phyloP scores from a whole-genome alignment of 2,797 vertebrate genomes.

The Micrastur ruficollis region DNA sequence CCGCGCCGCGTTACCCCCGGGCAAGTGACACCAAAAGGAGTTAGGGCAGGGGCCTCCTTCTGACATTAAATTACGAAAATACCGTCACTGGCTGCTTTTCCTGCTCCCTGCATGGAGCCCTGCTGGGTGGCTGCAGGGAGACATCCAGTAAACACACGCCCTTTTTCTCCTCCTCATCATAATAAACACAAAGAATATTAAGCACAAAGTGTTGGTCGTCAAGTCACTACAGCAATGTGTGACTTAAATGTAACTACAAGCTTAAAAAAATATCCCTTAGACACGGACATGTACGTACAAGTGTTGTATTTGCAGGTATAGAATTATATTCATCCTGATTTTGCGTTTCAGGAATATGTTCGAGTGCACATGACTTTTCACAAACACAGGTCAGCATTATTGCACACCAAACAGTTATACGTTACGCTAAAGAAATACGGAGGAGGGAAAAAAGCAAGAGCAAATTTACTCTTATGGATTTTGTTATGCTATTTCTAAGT shows the following conservation, averaged over 20 bases:
- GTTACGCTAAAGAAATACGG: not conserved
- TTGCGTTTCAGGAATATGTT: not conserved
- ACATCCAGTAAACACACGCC: not conserved
- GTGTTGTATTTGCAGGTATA: not conserved
- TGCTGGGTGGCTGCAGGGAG: not conserved
- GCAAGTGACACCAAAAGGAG: not conserved
- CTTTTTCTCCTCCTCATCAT: not conserved
- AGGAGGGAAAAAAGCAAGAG: fast-evolving
- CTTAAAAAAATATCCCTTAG: not conserved
- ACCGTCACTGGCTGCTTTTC: fast-evolving
- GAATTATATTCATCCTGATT: not conserved
- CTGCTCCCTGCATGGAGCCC: not conserved
- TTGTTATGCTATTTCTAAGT: not conserved
- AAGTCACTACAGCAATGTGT: not conserved
- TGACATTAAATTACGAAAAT: not conserved
- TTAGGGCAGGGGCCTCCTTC: not conserved
- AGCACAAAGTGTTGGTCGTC: not conserved
- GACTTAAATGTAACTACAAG: not conserved
- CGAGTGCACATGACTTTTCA: not conserved
- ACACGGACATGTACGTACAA: not conserved
- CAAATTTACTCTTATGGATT: not conserved
- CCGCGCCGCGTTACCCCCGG: fast-evolving
- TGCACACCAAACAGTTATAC: not conserved
- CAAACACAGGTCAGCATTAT: not conserved
- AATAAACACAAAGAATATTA: not conserved